These are phyloP conservation scores for Epirrhoe tristata DNA, from an alignment of 2,888 invertebrate species.

Conservation along the genomic window DNA sequence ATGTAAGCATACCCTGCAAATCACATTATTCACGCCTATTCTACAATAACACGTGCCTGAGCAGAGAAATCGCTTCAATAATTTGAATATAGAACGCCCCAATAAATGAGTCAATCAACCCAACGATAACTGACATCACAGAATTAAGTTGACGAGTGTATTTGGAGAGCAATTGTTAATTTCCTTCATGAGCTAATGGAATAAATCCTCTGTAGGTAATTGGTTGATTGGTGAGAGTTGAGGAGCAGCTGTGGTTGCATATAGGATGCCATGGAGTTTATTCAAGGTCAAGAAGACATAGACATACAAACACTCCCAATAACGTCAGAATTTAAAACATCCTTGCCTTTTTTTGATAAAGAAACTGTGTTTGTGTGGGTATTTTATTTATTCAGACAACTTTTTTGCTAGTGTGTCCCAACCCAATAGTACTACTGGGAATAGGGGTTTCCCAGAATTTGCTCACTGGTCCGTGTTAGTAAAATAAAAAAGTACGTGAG, in stretches of 20 bases:
- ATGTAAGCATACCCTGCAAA: not conserved
- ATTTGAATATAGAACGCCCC: conserved; percentile 37
- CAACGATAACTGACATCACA: conserved; percentile 78
- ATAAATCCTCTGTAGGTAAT: conserved; percentile 80
- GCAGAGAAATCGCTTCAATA: conserved; percentile 18
- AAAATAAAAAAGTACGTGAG: no score
- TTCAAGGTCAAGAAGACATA: no score
- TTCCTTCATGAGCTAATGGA: conserved; percentile 83
- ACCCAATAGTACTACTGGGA: no score
- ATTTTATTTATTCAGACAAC: no score
- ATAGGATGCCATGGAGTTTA: not conserved
- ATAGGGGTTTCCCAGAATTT: no score
- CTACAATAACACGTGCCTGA: not conserved
- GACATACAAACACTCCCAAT: no score
- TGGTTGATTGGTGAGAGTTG: conserved; percentile 70
- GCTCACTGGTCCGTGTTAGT: no score
- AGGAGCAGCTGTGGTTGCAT: conserved; percentile 34
- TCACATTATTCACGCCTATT: not conserved
- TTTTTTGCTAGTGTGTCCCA: no score
- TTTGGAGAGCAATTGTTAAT: conserved; percentile 84
- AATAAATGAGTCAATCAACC: conserved; percentile 70
- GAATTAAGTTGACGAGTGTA: conserved; percentile 80
- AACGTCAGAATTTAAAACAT: no score
- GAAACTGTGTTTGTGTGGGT: no score
- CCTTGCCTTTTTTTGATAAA: no score